Evolutionary conservation across 2,888 invertebrate species (phyloP).

Genomic region (Phrixothrix hirtus): DNA sequence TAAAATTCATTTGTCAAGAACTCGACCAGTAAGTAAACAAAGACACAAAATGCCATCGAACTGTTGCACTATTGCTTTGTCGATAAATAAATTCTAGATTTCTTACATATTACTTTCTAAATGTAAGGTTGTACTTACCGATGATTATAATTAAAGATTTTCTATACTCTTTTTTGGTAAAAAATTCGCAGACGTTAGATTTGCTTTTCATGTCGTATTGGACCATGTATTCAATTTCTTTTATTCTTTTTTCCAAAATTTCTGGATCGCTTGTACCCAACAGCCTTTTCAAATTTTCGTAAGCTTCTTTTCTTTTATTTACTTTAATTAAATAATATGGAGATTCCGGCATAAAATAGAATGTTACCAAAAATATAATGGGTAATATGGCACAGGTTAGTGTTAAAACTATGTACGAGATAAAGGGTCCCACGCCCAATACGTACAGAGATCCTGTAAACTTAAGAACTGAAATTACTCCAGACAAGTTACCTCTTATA

Average conservation of each 20-base stretch:
- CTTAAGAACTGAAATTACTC: constrained; percentile 49
- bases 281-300: constrained; percentile 40
- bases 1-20: constrained; percentile 49
- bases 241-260: constrained; percentile 54
- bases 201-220: constrained; percentile 49
- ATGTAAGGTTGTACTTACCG: constrained; percentile 15
- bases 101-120: too few species aligned
- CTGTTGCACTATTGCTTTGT: too few species aligned
- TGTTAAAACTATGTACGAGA: constrained; percentile 48
- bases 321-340: constrained; percentile 56
- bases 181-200: constrained; percentile 47
- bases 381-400: constrained; percentile 48
- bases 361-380: constrained; percentile 47
- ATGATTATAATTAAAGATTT: constrained; percentile 27
- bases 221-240: constrained; percentile 50
- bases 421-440: constrained; percentile 51
- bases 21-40: constrained; percentile 36
- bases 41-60: too few species aligned
- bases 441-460: constrained; percentile 52
- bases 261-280: constrained; percentile 49
- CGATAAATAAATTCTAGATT: too few species aligned
- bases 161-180: constrained; percentile 34
- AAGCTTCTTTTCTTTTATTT: constrained; percentile 47
- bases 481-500: constrained; percentile 55
- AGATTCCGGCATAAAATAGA: constrained; percentile 56